Evolutionary conservation across 2,888 invertebrate genomes (phyloP).

Genomic region (Rhimphoctona megacephalus): DNA sequence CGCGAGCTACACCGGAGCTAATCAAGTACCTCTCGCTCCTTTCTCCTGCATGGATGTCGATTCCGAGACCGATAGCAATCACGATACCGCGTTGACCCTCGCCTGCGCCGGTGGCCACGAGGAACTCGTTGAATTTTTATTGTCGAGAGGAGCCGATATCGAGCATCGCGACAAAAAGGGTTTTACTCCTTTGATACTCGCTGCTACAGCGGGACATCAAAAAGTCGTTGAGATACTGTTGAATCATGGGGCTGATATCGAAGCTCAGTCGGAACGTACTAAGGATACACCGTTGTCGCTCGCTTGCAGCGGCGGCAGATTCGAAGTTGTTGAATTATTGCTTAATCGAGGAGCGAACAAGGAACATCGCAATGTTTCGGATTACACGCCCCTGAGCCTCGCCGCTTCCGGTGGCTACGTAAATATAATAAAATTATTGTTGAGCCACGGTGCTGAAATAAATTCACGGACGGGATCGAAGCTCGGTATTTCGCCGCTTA

Average conservation of each 20-base stretch:
- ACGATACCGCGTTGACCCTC: conserved; percentile 98
- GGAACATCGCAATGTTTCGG: conserved; percentile 99
- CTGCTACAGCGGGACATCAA: conserved; percentile 98
- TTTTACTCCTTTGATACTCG: conserved; percentile 98
- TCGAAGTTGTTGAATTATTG: conserved; percentile 97
- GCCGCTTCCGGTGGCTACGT: conserved; percentile 99
- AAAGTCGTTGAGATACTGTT: conserved; percentile 96
- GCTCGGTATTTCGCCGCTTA: conserved; percentile 98
- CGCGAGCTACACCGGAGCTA: conserved; percentile 72
- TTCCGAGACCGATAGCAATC: conserved; percentile 99
- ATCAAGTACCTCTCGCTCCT: conserved; percentile 85
- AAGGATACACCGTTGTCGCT: conserved; percentile 99
- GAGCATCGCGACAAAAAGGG: conserved; percentile 99
- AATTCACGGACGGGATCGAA: conserved; percentile 99
- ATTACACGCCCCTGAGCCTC: conserved; percentile 99
- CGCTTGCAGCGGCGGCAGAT: conserved; percentile 98
- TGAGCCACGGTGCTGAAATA: conserved; percentile 98
- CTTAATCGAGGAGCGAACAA: conserved; percentile 97
- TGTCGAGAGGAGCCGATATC: conserved; percentile 97
- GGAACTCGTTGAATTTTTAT: conserved; percentile 96
- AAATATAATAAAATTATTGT: conserved; percentile 97
- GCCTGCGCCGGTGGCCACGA: conserved; percentile 99
- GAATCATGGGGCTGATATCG: conserved; percentile 98
- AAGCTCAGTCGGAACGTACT: conserved; percentile 99
- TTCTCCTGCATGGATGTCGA: conserved; percentile 96